Evolutionary conservation across 2,113 vertebrate genomes (phyloP).

Genomic region (Megaceryle maxima): DNA sequence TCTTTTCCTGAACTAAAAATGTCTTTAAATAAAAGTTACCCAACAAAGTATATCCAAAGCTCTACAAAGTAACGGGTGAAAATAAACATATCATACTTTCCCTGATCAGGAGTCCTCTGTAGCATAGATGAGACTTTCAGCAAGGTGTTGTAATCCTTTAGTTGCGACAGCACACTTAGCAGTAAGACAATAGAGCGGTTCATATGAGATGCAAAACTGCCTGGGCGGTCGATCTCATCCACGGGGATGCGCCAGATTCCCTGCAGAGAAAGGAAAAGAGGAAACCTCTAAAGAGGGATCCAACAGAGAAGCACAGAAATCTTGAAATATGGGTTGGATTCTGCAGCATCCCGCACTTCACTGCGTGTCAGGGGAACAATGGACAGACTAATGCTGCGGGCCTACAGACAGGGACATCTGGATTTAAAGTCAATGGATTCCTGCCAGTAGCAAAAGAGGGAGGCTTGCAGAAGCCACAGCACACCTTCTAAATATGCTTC

Average conservation of each 20-base stretch:
- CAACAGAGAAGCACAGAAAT: neutral
- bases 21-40: neutral
- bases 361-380: too few relatives aligned
- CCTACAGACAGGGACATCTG: neutral
- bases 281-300: neutral
- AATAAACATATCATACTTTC: conserved; percentile 86
- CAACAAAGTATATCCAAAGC: neutral
- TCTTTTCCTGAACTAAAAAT: neutral
- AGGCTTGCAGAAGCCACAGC: neutral
- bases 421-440: neutral
- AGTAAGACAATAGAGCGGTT: conserved; percentile 96
- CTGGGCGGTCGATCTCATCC: conserved; percentile 98
- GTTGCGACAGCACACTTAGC: conserved; percentile 90
- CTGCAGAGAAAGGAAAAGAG: conserved; percentile 62
- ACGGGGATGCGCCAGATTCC: conserved; percentile 99
- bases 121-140: conserved; percentile 97
- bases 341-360: neutral
- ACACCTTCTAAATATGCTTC: neutral
- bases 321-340: neutral
- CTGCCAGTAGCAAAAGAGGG: neutral
- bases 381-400: neutral
- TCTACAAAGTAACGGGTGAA: neutral
- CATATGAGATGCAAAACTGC: conserved; percentile 99
- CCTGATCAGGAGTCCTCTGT: conserved; percentile 98
- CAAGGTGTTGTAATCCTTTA: conserved; percentile 92